Evolutionary conservation across 2,113 vertebrate species (phyloP), one percentile per base, ranked within the genome.

Genomic region (Oplegnathus fasciatus): DNA sequence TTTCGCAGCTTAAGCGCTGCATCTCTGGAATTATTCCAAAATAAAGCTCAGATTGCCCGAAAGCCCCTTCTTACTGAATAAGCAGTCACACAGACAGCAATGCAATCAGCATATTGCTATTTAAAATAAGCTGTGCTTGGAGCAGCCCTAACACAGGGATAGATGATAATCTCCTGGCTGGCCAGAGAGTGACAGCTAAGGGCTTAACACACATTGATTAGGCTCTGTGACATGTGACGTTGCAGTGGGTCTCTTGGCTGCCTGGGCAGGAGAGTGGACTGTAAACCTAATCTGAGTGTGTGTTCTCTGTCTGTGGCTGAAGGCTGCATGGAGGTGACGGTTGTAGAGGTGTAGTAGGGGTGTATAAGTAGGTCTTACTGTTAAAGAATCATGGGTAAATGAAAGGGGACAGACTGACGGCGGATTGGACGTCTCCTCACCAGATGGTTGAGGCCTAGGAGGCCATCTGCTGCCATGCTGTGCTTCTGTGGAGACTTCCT

Each of bases 391-490:
- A 32, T 58, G 78, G 82, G 82, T 89, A 90, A 93, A 93, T 90
- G 92, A 91, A 84, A 89, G 85, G 85, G 84, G 82, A 92, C 85
- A 83, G 86, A 75, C 84, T 87, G 83, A 85, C 15, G 40, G 74
- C 0, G 82, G 93, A 91, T 92, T 90, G 93, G 81, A 93, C 66
- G 52, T 80, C 86, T 89, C 88, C 42, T 90, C 80, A 88, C 84
- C 94, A 95, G 93, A 96, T 95, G 94, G 94, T 92, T 80, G 78
- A 88, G 87, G 84, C 71, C 88, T 86, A 66, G 87, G 85, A 84
- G 84, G 89, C 94, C 94, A 95, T 95, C 93, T 95, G 94, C 93
- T 90, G 83, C 85, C 78, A 68, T 80, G 91, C 88, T 91, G 87
- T 46, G 87, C 80, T 81, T 87, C 89, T 88, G 74, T 64, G 71